Evolutionary conservation across 2,797 vertebrate species (phyloP).

Genomic region (Pipistrellus nathusii): DNA sequence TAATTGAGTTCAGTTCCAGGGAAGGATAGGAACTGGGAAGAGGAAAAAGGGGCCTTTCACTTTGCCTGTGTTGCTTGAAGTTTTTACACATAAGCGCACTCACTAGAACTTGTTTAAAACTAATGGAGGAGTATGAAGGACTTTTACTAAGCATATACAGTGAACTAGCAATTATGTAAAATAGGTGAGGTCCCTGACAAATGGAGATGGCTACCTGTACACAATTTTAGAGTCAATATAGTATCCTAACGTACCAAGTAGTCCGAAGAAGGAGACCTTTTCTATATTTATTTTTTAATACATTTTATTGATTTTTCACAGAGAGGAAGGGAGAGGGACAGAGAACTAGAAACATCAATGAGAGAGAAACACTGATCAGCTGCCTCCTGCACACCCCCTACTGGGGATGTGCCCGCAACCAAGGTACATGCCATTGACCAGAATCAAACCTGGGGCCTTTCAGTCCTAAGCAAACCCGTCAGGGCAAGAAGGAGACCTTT

Average conservation of each 20-base stretch:
- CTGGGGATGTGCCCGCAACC: too few relatives aligned
- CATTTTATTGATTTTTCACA: not conserved
- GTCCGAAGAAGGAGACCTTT: not conserved
- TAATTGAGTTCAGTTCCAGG: not conserved
- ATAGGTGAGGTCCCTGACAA: not conserved
- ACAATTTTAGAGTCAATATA: not conserved
- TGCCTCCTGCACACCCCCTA: too few relatives aligned
- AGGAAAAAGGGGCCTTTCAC: not conserved
- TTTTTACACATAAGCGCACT: constrained; percentile 30
- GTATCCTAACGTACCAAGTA: not conserved
- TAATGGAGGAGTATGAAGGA: constrained; percentile 16
- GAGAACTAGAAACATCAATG: too few relatives aligned
- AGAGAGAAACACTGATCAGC: too few relatives aligned
- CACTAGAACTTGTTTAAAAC: constrained; percentile 40
- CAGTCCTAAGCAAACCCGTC: too few relatives aligned
- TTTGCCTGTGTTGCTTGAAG: not conserved
- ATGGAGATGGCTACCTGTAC: not conserved
- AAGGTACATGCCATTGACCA: too few relatives aligned
- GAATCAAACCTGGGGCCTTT: too few relatives aligned
- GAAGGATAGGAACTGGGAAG: not conserved
- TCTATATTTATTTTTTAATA: not conserved
- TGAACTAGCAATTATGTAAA: not conserved
- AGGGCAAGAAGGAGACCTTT: not conserved
- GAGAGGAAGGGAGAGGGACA: too few relatives aligned
- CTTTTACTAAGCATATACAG: not conserved